These are phyloP conservation scores for Drosophila ficusphila DNA, from an alignment of 1,140 invertebrate genomes.

Conservation along the genomic window DNA sequence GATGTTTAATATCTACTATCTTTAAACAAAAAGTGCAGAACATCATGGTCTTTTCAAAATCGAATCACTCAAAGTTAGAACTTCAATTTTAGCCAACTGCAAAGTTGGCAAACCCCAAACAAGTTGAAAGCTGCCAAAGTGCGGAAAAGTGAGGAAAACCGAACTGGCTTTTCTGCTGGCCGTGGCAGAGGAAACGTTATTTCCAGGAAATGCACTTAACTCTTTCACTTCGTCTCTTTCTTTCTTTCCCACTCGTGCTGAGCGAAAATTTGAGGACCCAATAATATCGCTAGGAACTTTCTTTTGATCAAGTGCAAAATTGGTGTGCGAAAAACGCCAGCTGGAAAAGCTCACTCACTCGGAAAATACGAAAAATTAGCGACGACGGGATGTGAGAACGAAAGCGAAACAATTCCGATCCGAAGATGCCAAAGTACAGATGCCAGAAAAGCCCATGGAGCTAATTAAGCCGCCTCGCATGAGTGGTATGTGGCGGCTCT, in stretches of 20 bases:
- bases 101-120: conserved; percentile 13
- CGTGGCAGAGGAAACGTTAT: conserved; percentile 59
- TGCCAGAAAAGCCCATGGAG: conserved; percentile 32
- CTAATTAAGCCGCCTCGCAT: conserved; percentile 71
- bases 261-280: conserved; percentile 42
- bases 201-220: conserved; percentile 75
- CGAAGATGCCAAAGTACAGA: conserved; percentile 23
- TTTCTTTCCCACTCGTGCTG: not conserved
- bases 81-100: not conserved
- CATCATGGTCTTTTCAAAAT: not conserved
- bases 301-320: conserved; percentile 45
- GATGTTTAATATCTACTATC: conserved; percentile 3
- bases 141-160: conserved; percentile 42
- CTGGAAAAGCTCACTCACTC: conserved; percentile 41
- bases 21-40: not conserved
- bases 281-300: conserved; percentile 46
- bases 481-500: conserved; percentile 20
- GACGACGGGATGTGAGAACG: conserved; percentile 62
- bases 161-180: conserved; percentile 31
- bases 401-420: conserved; percentile 62
- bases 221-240: conserved; percentile 16
- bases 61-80: not conserved
- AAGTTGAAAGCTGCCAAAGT: conserved; percentile 39
- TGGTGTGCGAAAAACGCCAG: conserved; percentile 47
- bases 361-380: conserved; percentile 39